A percentile compares a stretch with the other conserved stretches of the same genome.
phyloP scores from a whole-genome alignment of 2,888 invertebrate species.

The Aromia moschata region DNA sequence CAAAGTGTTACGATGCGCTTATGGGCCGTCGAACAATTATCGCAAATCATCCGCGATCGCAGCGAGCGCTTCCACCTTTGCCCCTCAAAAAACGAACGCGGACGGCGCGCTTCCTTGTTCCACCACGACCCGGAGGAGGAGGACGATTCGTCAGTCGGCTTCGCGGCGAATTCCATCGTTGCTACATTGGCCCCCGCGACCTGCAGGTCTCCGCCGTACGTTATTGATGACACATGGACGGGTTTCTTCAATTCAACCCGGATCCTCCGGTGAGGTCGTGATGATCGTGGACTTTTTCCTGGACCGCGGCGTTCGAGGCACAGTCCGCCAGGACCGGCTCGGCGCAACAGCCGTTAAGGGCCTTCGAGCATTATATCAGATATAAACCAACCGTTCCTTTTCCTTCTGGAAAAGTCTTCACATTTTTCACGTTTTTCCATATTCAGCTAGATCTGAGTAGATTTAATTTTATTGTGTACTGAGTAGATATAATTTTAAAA shows the following conservation, averaged over 20 bases:
- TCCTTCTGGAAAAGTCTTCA: no score
- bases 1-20: not conserved
- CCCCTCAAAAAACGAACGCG: slow-evolving; percentile 17
- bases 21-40: not conserved
- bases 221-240: slow-evolving; percentile 54
- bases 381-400: no score
- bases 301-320: no score
- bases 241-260: slow-evolving; percentile 54
- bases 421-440: no score
- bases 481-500: no score
- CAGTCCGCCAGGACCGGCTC: slow-evolving; percentile 21
- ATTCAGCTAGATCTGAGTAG: no score
- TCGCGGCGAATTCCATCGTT: slow-evolving; percentile 43
- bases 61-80: slow-evolving; percentile 12
- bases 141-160: slow-evolving; percentile 41
- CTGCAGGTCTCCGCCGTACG: slow-evolving; percentile 50
- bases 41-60: not conserved
- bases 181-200: slow-evolving; percentile 50
- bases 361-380: no score
- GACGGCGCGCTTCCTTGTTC: not conserved
- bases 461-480: no score
- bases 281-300: slow-evolving; percentile 49
- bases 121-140: slow-evolving; percentile 22
- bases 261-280: slow-evolving; percentile 50
- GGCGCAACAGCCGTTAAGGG: no score